Percentiles rank a stretch among this genome's conserved stretches.
These are phyloP conservation scores for Hypotaenidia okinawae DNA, from an alignment of 2,797 vertebrate species.

Conservation along the genomic window DNA sequence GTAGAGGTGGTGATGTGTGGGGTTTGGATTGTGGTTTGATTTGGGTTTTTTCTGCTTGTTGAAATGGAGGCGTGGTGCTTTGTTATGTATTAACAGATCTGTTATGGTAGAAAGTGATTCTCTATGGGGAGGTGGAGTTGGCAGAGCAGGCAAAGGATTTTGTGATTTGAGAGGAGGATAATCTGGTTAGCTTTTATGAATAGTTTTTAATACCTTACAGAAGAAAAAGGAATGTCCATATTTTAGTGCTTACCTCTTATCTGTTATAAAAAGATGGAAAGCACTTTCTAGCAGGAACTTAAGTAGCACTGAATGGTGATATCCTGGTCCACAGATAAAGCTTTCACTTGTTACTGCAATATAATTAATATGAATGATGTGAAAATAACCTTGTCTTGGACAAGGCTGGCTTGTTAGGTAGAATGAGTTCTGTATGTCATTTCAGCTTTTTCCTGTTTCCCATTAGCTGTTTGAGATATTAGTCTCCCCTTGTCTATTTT, in stretches of 20 bases:
- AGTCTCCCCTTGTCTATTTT: not conserved
- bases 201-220: not conserved
- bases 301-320: rapidly evolving
- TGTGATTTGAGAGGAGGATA: not conserved
- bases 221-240: not conserved
- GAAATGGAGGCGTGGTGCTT: not conserved
- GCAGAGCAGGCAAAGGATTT: not conserved
- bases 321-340: not conserved
- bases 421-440: not conserved
- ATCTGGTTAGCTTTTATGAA: not conserved
- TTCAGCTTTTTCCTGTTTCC: not conserved
- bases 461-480: not conserved
- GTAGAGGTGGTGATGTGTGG: not conserved
- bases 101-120: not conserved
- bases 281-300: not conserved
- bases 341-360: not conserved
- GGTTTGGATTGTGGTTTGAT: too few species aligned
- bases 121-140: not conserved
- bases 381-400: not conserved
- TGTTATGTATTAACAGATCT: not conserved
- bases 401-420: not conserved
- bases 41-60: not conserved
- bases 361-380: not conserved
- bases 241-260: not conserved
- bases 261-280: not conserved